Evolutionary conservation across 2,888 invertebrate genomes (phyloP).

Genomic region (Xylocampa areola): DNA sequence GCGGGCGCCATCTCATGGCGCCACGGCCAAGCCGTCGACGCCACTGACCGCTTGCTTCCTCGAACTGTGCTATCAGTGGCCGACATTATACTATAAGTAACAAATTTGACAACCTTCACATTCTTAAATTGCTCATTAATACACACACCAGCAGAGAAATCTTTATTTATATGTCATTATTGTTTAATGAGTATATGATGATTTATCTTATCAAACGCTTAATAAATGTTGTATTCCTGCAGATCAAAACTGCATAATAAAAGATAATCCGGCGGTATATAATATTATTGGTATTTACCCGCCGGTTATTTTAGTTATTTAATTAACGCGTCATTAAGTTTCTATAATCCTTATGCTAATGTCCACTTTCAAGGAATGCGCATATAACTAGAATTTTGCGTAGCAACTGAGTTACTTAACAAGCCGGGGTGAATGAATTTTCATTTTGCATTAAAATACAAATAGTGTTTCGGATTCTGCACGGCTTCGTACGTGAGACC

Average conservation of each 20-base stretch:
- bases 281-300: slow-evolving; percentile 1
- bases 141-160: slow-evolving; percentile 50
- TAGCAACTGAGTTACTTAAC: slow-evolving; percentile 55
- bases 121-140: slow-evolving; percentile 60
- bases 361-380: slow-evolving; percentile 47
- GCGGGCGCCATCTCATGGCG: slow-evolving; percentile 83
- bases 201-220: slow-evolving; percentile 29
- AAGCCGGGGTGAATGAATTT: slow-evolving; percentile 53
- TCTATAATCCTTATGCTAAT: slow-evolving; percentile 48
- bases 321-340: slow-evolving; percentile 34
- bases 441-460: slow-evolving; percentile 57
- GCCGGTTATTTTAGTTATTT: slow-evolving; percentile 23
- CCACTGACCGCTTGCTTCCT: slow-evolving; percentile 80
- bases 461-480: slow-evolving; percentile 54
- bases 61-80: slow-evolving; percentile 79
- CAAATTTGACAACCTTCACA: slow-evolving; percentile 62
- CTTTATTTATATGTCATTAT: slow-evolving; percentile 55
- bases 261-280: slow-evolving; percentile 18
- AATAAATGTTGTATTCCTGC: slow-evolving; percentile 16
- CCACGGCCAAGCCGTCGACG: slow-evolving; percentile 71
- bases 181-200: slow-evolving; percentile 36
- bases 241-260: slow-evolving; percentile 25
- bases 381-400: slow-evolving; percentile 41
- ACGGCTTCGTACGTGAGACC: slow-evolving; percentile 60
- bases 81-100: slow-evolving; percentile 72